phyloP scores from a whole-genome alignment of 2,888 invertebrate genomes.

The Esperia sulphurella region DNA sequence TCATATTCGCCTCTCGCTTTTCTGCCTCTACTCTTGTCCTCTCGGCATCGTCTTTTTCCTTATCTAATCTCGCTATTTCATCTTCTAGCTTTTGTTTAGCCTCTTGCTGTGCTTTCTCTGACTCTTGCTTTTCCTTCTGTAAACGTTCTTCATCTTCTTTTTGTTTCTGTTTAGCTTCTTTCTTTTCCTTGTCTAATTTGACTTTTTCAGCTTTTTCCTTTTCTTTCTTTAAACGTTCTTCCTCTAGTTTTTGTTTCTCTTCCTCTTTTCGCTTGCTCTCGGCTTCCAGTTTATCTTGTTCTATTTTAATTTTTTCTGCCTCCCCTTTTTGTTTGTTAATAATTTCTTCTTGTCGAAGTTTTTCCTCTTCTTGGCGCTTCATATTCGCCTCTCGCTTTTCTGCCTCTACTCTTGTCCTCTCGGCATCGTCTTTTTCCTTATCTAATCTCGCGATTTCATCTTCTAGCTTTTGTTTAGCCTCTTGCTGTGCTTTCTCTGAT shows the following conservation, averaged over 20 bases:
- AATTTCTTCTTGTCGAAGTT: slow-evolving; percentile 11
- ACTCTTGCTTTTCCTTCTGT: slow-evolving; percentile 13
- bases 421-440: slow-evolving; percentile 1
- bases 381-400: slow-evolving; percentile 15
- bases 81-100: background rate
- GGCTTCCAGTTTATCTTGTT: too few species aligned
- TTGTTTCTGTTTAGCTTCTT: slow-evolving; percentile 9
- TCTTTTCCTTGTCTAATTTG: slow-evolving; percentile 7
- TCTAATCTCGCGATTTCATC: slow-evolving; percentile 1
- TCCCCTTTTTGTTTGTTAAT: slow-evolving; percentile 10
- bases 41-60: slow-evolving; percentile 10
- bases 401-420: slow-evolving; percentile 10
- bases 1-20: slow-evolving; percentile 5
- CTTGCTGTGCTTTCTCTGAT: slow-evolving; percentile 9
- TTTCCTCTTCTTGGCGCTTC: slow-evolving; percentile 19
- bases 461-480: slow-evolving; percentile 2
- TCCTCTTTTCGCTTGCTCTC: slow-evolving; percentile 8
- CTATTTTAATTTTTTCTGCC: background rate
- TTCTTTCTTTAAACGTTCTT: slow-evolving; percentile 11
- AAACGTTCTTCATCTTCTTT: slow-evolving; percentile 5
- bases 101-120: slow-evolving; percentile 1
- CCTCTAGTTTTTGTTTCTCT: background rate
- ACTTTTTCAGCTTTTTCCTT: slow-evolving; percentile 14
- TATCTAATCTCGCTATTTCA: slow-evolving; percentile 10
- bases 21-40: slow-evolving; percentile 15